phyloP scores from a whole-genome alignment of 2,797 vertebrate genomes.

The Prionace glauca region DNA sequence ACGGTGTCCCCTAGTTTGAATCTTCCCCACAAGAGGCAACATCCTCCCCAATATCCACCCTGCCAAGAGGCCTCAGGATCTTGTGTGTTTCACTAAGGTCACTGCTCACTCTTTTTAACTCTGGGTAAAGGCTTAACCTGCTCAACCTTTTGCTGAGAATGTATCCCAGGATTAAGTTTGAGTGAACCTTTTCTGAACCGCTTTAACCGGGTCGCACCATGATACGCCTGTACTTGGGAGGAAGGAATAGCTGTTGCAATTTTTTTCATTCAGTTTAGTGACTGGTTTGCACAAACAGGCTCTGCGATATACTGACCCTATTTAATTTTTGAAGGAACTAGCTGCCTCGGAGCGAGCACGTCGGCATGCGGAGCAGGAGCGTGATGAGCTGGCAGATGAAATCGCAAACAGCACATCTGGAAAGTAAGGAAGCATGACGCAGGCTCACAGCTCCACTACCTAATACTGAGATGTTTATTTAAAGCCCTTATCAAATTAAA shows the following conservation, averaged over 20 bases:
- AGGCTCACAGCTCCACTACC: background rate
- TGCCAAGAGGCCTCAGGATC: too few species aligned
- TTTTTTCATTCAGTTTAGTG: background rate
- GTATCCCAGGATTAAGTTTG: too few species aligned
- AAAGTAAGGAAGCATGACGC: slow-evolving; percentile 69
- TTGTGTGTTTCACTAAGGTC: too few species aligned
- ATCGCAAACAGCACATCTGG: slow-evolving; percentile 92
- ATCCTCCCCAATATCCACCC: too few species aligned
- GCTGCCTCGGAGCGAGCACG: slow-evolving; percentile 84
- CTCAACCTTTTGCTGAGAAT: too few species aligned
- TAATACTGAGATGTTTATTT: background rate
- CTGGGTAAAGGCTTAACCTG: too few species aligned
- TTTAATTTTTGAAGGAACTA: slow-evolving; percentile 67
- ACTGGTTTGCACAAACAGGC: background rate
- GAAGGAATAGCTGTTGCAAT: background rate
- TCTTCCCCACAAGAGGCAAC: too few species aligned
- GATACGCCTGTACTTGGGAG: background rate
- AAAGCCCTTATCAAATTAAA: slow-evolving; percentile 11
- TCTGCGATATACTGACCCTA: background rate
- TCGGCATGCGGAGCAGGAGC: slow-evolving; percentile 87
- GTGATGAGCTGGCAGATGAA: slow-evolving; percentile 90
- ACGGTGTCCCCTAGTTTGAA: too few species aligned
- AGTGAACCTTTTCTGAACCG: too few species aligned
- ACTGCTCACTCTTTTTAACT: too few species aligned
- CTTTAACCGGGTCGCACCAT: background rate